Base-by-base conservation (phyloP, 2,113 vertebrate genomes). In the Oryzias woworae region DNA sequence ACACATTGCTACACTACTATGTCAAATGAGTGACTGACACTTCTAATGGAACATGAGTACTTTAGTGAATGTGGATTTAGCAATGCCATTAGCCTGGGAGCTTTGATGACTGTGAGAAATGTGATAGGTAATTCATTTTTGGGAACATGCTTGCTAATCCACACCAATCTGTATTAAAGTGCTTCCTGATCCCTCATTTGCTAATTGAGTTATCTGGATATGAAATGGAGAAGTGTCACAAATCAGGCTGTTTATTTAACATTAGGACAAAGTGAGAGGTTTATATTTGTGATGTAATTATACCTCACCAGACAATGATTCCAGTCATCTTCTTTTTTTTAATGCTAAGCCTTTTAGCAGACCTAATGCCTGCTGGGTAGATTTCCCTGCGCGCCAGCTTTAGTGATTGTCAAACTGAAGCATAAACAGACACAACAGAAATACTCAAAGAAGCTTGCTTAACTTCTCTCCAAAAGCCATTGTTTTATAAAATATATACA, bases 201-300 rank as follows among this genome's bases (percentile, higher is more conserved):
- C 80, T 92, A 90, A 92, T 91, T 86, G 72, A 88, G 83, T 92
- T 91, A 90, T 66, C 77, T 18, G 74, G 85, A 84, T 82, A 81
- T 18, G 67, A 92, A 91, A 83, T 80, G 83, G 90, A 93, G 89
- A 90, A 73, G 82, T 85, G 78, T 79, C 72, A 73, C 63, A 77
- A 81, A 88, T 85, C 63, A 71, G 75, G 63, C 51, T 90, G 88
- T 91, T 92, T 90, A 87, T 87, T 82, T 89, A 80, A 75, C 77
- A 87, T 92, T 86, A 90, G 75, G 54, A 76, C 6, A 20, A 65
- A 80, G 80, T 14, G 28, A 75, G 80, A 64, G 82, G 85, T 80
- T 92, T 89, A 87, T 85, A 73, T 82, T 85, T 62, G 81, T 24
- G 80, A 77, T 86, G 87, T 92, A 91, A 92, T 91, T 91, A 91